phyloP scores from a whole-genome alignment of 2,113 vertebrate genomes.

The Periophthalmus modestus region DNA sequence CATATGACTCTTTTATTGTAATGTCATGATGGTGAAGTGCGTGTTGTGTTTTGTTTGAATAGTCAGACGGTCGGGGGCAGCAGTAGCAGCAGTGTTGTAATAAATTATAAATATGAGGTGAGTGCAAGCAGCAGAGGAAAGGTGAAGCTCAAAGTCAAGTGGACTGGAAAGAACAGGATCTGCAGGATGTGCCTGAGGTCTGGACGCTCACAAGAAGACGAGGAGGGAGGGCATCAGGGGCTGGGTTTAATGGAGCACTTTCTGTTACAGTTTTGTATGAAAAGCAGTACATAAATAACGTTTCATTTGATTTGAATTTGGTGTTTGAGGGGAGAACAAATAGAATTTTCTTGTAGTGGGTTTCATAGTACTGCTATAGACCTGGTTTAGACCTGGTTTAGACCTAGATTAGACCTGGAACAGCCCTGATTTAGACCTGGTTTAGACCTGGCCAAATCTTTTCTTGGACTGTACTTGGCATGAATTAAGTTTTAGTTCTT shows the following conservation, averaged over 20 bases:
- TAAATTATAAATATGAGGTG: conserved; percentile 77
- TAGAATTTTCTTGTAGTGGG: not conserved
- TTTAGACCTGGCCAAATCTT: too few species aligned
- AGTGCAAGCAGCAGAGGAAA: conserved; percentile 68
- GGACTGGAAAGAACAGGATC: conserved; percentile 35
- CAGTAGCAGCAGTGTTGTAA: conserved; percentile 57
- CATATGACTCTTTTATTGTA: conserved; percentile 47
- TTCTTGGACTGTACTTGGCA: too few species aligned
- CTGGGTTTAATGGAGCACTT: too few species aligned
- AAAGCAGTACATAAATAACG: too few species aligned
- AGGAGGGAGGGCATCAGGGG: not conserved
- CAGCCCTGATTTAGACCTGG: too few species aligned
- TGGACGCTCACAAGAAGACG: conserved; percentile 12
- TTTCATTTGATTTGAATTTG: too few species aligned
- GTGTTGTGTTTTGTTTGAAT: conserved; percentile 74
- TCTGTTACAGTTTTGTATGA: too few species aligned
- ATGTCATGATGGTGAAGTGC: conserved; percentile 53
- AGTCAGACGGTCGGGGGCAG: conserved; percentile 65
- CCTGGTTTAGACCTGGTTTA: too few species aligned
- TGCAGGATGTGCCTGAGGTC: conserved; percentile 28
- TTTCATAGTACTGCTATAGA: too few species aligned
- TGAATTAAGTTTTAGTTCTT: too few species aligned
- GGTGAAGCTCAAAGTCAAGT: conserved; percentile 66
- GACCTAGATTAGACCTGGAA: too few species aligned
- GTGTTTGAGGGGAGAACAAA: not conserved